Evolutionary conservation across 2,113 vertebrate genomes (phyloP), one percentile per base, ranked within the genome.

Genomic region (Prunella fulvescens): DNA sequence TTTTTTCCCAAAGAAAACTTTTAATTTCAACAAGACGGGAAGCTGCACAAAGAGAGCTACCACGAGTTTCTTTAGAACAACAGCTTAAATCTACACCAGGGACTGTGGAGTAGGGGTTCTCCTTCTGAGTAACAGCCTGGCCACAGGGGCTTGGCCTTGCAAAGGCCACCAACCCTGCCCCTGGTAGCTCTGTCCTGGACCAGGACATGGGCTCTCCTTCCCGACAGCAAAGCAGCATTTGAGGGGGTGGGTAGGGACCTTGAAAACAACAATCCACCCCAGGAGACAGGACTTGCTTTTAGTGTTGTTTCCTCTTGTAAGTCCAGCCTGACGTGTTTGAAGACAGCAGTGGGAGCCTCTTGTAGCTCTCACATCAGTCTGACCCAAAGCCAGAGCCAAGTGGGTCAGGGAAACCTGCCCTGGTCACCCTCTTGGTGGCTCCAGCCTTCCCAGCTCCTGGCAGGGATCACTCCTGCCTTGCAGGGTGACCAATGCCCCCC

Each of bases 1-100:
- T n/a, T 84, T 81, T 88, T 61, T 19, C 24, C 19, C 82, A 51
- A 95, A 93, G 67, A 58, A 71, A 91, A 81, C 19, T 95, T 96
- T 94, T 95, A 88, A 83, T 96, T 77, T 78, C 53, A 70, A 70
- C 81, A 66, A 95, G 81, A 94, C 15, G 12, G 84, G 84, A 95
- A 94, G 92, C 95, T 95, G 85, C 93, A 97, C 93, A 86, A 89
- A 88, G 77, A 90, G 76, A 91, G 73, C 90, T 90, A 96, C 94
- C 19, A 0, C 19, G 12, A 42, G n/a, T 67, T 91, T 82, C 42
- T 81, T 39, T 9, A 80, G 8, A 78, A 94, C 73, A 76, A 33
- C 50, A 70, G 67, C 76, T 91, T 88, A 45, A 56, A 95, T 82
- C 57, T 91, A 93, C 93, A 94, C 5, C 1, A 12, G 58, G 70